Evolutionary conservation across 2,888 invertebrate genomes (phyloP), one percentile per base, ranked within the genome.

Genomic region (Bellardia pandia): DNA sequence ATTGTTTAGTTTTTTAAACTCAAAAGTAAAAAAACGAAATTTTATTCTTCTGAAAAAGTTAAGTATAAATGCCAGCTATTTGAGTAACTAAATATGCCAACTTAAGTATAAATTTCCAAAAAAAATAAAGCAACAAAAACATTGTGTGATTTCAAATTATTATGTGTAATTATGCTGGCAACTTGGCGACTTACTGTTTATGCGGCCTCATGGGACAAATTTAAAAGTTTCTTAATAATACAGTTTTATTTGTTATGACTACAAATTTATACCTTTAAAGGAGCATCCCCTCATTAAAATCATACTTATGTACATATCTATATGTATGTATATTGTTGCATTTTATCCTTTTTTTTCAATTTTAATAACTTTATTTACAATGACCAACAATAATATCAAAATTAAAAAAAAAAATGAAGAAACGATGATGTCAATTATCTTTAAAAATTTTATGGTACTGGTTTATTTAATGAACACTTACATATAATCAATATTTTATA

Each of bases 301-400:
- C 9, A 9, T 42, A n/a, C 13, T 33, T 14, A 60, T 33, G 51
- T 23, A 23, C 23, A 23, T 23, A 23, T 23, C 1, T 23, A 23
- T 23, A 23, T 23, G 23, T 23, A 23, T 23, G 23, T 23, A 23
- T 23, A 23, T 23, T 3, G 2, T 40, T 68, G 56, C 14, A 48
- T 37, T 11, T 45, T 45, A 5, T 48, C 33, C 62, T 69, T 58
- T 33, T 45, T 62, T 79, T 45, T 30, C 9, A n/a, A 5, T 37
- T 62, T 62, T 74, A 84, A 84, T 84, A 66, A 77, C 83, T 84
- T 78, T 64, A 84, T 84, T 84, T 77, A 14, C 40, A 11, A 4
- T 30, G 3, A 66, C 3, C 11, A 40, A 40, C 23, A 23, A 23
- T 23, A 14, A 14, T 1, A n/a, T 8, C 8, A 58, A 58, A 45